phyloP scores from a whole-genome alignment of 37 sponge, comb jelly and placozoan genomes.

The Cladorhizidae sp. region DNA sequence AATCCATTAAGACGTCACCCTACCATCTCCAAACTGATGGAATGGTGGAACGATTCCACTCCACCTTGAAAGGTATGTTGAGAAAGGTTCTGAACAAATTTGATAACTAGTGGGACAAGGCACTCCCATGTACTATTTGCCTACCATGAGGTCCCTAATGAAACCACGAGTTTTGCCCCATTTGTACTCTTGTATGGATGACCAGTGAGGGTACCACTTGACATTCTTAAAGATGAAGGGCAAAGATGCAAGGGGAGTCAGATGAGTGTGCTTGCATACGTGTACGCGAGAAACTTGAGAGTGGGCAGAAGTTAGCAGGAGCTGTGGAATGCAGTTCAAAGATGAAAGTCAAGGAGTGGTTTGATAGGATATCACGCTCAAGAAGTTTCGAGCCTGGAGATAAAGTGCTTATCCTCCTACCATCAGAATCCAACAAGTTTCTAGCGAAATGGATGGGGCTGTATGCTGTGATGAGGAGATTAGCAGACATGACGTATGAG shows the following conservation, averaged over 20 bases:
- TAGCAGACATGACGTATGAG: no score
- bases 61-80: conserved; percentile 36
- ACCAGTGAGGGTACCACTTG: conserved; percentile 37
- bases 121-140: conserved; percentile 34
- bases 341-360: no score
- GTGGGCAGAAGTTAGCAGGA: background rate
- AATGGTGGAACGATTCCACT: conserved; percentile 46
- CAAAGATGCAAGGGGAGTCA: background rate
- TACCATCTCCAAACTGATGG: conserved; percentile 40
- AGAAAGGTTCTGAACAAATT: background rate
- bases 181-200: conserved; percentile 40
- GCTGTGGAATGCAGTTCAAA: no score
- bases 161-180: conserved; percentile 41
- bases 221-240: conserved; percentile 33
- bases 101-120: conserved; percentile 23
- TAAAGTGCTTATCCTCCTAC: no score
- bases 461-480: no score
- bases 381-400: no score
- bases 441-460: no score
- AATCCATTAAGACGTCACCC: no score
- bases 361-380: no score
- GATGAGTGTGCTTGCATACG: background rate
- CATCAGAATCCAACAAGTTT: no score
- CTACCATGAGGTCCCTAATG: conserved; percentile 43
- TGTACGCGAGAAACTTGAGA: background rate